Evolutionary conservation across 2,797 vertebrate genomes (phyloP).

Genomic region (Chiloscyllium punctatum): DNA sequence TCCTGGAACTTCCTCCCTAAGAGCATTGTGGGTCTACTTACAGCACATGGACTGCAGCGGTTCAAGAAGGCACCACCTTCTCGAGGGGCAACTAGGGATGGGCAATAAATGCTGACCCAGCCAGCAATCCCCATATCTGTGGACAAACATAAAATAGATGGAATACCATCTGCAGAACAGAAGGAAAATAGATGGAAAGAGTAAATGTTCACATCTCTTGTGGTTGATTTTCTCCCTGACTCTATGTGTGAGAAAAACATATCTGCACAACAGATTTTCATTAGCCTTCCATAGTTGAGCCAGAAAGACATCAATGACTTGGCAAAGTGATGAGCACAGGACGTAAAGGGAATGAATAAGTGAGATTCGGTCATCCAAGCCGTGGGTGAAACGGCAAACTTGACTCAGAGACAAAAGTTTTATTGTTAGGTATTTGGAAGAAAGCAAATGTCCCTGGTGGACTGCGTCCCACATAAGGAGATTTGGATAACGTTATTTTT

Average conservation of each 20-base stretch:
- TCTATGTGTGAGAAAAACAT: neutral
- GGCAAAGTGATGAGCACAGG: neutral
- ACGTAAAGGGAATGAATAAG: neutral
- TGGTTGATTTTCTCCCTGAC: neutral
- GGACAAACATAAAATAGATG: neutral
- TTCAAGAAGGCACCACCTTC: no score
- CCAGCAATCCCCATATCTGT: no score
- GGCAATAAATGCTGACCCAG: no score
- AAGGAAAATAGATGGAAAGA: neutral
- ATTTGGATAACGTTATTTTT: neutral
- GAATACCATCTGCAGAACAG: neutral
- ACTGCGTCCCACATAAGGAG: neutral
- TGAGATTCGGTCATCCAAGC: neutral
- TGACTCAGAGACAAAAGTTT: neutral
- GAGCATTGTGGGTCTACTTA: no score
- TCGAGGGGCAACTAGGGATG: no score
- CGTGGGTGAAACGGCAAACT: neutral
- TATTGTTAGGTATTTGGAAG: neutral
- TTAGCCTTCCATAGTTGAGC: neutral
- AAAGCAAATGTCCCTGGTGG: neutral
- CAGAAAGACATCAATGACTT: neutral
- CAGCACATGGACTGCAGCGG: no score
- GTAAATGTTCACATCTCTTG: neutral
- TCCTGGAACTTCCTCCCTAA: no score
- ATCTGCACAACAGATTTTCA: neutral